Percentiles rank a stretch among this genome's conserved stretches.
These are phyloP conservation scores for Eudasyphora cyanicolor DNA, from an alignment of 2,888 invertebrate genomes.

Conservation along the genomic window DNA sequence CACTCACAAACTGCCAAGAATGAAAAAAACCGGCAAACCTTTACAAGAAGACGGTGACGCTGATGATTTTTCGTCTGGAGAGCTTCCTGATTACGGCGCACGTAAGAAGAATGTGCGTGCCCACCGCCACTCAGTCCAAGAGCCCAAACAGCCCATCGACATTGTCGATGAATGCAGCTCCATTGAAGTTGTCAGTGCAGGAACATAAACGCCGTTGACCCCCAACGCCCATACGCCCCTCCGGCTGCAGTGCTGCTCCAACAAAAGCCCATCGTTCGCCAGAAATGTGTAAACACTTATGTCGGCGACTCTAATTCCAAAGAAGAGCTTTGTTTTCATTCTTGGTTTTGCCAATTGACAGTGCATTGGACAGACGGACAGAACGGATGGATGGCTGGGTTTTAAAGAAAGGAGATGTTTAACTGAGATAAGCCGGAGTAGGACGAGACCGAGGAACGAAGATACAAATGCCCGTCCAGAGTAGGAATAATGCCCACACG, in stretches of 20 bases:
- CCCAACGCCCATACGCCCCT: not conserved
- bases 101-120: not conserved
- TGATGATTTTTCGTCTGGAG: conserved; percentile 61
- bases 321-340: conserved; percentile 3
- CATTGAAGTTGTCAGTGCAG: no score
- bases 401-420: not conserved
- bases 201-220: not conserved
- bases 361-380: not conserved
- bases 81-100: conserved; percentile 61
- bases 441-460: not conserved
- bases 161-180: not conserved
- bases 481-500: not conserved
- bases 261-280: not conserved
- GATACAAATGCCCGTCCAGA: not conserved
- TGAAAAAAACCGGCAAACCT: not conserved
- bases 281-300: not conserved
- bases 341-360: not conserved
- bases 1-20: not conserved
- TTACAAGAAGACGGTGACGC: not conserved
- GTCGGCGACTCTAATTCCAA: conserved; percentile 14
- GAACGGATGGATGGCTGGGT: no score
- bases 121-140: not conserved
- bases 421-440: not conserved
- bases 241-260: not conserved
- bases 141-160: no score